Evolutionary conservation across 2,797 vertebrate species (phyloP), one percentile per base, ranked within the genome.

Genomic region (Takifugu rubripes): DNA sequence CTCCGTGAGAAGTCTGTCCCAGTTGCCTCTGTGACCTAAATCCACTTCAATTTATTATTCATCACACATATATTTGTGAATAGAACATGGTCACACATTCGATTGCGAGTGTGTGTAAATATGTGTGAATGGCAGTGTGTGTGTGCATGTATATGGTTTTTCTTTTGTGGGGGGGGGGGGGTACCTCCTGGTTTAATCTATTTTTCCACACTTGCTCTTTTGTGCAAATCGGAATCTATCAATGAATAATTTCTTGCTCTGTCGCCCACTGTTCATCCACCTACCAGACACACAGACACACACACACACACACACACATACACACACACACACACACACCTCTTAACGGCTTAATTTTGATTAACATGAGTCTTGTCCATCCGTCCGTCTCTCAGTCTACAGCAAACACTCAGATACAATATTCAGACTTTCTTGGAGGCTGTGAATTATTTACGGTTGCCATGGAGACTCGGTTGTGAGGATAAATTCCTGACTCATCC

Each of bases 191-290:
- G 27, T 56, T 40, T 85, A 77, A 82, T 82, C 84, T 78, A 72
- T 72, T 61, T 52, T 42, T 82, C 80, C 86, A 72, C 75, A 79
- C 59, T 60, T 72, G 7, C 76, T 70, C 59, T 64, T 59, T 61
- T 49, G 59, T 54, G 33, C 76, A 82, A 79, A 82, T 82, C 69
- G 60, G 82, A 83, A 87, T 87, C 78, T 84, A 77, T 78, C 84
- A 78, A 84, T 86, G 78, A 79, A 78, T 78, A 64, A 86, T 88
- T 87, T 87, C 63, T 78, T 65, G 82, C 79, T 88, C 76, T 27
- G 74, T 77, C 59, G 57, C 60, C 0, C 53, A 14, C 56, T 8
- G 62, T 74, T 43, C 49, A 7, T 79, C 83, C 66, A 68, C 65
- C 59, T 66, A 57, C 59, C 17, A 16, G 66, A 29, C 60, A 27